Evolutionary conservation across 2,888 invertebrate species (phyloP).

Genomic region (Cybosia mesomella): DNA sequence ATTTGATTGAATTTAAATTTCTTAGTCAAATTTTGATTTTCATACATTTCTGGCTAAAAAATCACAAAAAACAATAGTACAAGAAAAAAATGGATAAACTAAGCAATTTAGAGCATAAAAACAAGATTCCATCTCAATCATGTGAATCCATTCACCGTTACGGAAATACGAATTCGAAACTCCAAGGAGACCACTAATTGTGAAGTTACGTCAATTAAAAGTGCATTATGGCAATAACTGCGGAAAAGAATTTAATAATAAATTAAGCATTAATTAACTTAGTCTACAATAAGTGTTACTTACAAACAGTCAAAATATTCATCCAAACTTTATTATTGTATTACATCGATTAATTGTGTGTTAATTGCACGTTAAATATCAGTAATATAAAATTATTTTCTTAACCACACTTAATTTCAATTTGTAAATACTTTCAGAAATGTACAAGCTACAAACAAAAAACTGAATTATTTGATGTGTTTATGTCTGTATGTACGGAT

Average conservation of each 20-base stretch:
- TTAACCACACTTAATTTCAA: conserved; percentile 2
- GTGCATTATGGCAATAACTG: neutral
- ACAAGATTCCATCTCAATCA: too few relatives aligned
- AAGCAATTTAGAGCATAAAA: too few relatives aligned
- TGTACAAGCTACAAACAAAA: neutral
- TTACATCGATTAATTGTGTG: conserved; percentile 30
- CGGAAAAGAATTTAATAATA: neutral
- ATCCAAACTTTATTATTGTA: neutral
- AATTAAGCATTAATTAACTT: conserved; percentile 16
- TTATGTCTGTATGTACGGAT: neutral
- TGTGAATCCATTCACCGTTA: too few relatives aligned
- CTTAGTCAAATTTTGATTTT: too few relatives aligned
- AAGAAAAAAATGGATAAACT: too few relatives aligned
- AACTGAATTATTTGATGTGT: neutral
- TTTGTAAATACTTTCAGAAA: conserved; percentile 14
- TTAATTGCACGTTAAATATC: conserved; percentile 16
- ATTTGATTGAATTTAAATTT: too few relatives aligned
- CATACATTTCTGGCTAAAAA: too few relatives aligned
- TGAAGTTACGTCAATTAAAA: neutral
- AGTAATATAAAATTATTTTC: conserved; percentile 28
- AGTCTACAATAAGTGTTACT: conserved; percentile 36
- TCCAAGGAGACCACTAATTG: too few relatives aligned
- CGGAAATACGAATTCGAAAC: too few relatives aligned
- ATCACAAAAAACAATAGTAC: too few relatives aligned
- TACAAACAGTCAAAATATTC: conserved; percentile 20